These are phyloP conservation scores for Clarias platycephalus DNA, from an alignment of 2,797 vertebrate species.

Conservation along the genomic window DNA sequence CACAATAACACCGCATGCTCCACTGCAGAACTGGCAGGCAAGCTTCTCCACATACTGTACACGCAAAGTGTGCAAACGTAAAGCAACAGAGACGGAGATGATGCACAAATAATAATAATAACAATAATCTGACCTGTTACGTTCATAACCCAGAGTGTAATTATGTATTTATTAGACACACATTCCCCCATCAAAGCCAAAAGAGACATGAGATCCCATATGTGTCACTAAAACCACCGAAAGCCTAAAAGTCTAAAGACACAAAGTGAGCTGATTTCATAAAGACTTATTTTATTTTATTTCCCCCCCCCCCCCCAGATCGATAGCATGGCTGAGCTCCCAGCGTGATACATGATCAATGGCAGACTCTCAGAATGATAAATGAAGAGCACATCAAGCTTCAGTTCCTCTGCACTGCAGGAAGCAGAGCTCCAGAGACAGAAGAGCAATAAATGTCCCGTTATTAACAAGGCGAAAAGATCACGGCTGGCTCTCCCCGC, in stretches of 20 bases:
- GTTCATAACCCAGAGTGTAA: not conserved
- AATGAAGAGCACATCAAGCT: conserved; percentile 63
- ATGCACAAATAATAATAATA: not conserved
- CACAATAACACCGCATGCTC: conserved; percentile 62
- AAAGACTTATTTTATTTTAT: conserved; percentile 37
- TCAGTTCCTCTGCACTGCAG: conserved; percentile 29
- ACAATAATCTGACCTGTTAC: not conserved
- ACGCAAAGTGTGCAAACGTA: conserved; percentile 41
- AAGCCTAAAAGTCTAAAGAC: not conserved
- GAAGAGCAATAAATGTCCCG: conserved; percentile 44
- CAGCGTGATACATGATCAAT: conserved; percentile 68
- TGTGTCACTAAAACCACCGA: conserved; percentile 16
- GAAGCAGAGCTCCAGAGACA: conserved; percentile 48
- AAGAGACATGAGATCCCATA: not conserved
- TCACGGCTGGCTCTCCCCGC: not conserved
- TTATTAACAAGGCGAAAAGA: conserved; percentile 44
- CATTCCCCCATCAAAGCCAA: not conserved
- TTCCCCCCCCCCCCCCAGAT: conserved; percentile 30
- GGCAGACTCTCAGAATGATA: conserved; percentile 65
- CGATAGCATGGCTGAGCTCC: conserved; percentile 56
- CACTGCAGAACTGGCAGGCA: conserved; percentile 63
- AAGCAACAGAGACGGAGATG: conserved; percentile 5
- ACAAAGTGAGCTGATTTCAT: conserved; percentile 43
- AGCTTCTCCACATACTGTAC: conserved; percentile 25
- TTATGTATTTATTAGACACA: not conserved